These are phyloP conservation scores for Diarsia mendica DNA, from an alignment of 2,888 invertebrate species.

Conservation along the genomic window DNA sequence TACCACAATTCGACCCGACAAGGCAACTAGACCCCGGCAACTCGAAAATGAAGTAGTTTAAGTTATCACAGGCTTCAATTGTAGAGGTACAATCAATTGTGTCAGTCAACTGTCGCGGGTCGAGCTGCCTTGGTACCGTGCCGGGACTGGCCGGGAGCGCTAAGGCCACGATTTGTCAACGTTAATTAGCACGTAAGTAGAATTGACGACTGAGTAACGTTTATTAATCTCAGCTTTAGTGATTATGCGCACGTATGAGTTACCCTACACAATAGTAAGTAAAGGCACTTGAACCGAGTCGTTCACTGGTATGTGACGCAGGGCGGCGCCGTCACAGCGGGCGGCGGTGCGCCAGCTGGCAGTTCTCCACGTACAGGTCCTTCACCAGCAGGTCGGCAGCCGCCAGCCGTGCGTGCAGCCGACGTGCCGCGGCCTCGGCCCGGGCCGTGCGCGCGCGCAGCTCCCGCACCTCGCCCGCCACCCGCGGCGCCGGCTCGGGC, in stretches of 20 bases:
- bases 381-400: constrained; percentile 94
- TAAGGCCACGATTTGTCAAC: neutral
- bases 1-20: neutral
- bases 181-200: too few relatives aligned
- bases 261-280: constrained; percentile 14
- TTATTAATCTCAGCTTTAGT: neutral
- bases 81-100: neutral
- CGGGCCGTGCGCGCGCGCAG: constrained; percentile 12
- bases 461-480: neutral
- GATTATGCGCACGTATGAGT: constrained; percentile 12
- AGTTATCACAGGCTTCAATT: neutral
- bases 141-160: constrained; percentile 2
- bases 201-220: constrained; percentile 1
- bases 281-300: constrained; percentile 57
- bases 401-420: constrained; percentile 91
- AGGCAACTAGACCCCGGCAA: neutral
- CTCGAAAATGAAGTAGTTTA: neutral
- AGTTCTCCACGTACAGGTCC: constrained; percentile 96
- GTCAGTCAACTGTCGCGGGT: neutral
- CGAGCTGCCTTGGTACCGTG: neutral
- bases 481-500: constrained; percentile 12
- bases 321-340: constrained; percentile 64
- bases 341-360: constrained; percentile 90
- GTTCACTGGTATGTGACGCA: neutral
- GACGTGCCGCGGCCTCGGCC: constrained; percentile 77